phyloP scores from a whole-genome alignment of 1,140 invertebrate genomes.

The Octopus bimaculoides region DNA sequence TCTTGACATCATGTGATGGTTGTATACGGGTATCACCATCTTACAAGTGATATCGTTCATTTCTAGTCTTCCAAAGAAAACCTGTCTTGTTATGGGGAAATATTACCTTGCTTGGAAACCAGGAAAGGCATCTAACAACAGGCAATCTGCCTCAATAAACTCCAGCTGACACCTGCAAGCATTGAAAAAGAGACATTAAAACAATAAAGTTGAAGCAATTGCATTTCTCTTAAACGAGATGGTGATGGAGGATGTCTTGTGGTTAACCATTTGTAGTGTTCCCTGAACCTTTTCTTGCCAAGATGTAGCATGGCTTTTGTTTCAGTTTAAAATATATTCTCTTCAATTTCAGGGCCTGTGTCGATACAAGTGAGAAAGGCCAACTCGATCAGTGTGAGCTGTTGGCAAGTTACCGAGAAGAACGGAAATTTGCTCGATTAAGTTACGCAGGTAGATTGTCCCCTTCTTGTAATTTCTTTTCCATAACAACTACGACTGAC shows the following conservation, averaged over 20 bases:
- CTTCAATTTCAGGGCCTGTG: constrained; percentile 68
- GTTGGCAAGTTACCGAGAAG: constrained; percentile 82
- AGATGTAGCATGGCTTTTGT: not conserved
- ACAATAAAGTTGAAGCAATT: no score
- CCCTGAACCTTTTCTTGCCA: not conserved
- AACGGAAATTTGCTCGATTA: constrained; percentile 69
- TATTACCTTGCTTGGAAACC: no score
- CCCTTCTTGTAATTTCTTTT: no score
- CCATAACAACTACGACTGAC: no score
- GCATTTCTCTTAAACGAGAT: no score
- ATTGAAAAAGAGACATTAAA: no score
- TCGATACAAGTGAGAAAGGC: constrained; percentile 83
- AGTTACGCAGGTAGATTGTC: constrained; percentile 37
- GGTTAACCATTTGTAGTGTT: not conserved
- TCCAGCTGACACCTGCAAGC: not conserved
- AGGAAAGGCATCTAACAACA: no score
- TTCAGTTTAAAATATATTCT: constrained; percentile 14
- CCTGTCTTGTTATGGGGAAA: no score
- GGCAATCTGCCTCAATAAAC: not conserved
- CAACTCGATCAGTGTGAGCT: constrained; percentile 73
- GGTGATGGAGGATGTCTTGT: not conserved
- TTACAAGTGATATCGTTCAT: no score
- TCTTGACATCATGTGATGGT: no score
- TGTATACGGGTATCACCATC: no score
- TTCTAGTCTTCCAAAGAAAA: no score